Base-by-base conservation (phyloP, 2,113 vertebrate genomes). In the Sceloporus tristichus region DNA sequence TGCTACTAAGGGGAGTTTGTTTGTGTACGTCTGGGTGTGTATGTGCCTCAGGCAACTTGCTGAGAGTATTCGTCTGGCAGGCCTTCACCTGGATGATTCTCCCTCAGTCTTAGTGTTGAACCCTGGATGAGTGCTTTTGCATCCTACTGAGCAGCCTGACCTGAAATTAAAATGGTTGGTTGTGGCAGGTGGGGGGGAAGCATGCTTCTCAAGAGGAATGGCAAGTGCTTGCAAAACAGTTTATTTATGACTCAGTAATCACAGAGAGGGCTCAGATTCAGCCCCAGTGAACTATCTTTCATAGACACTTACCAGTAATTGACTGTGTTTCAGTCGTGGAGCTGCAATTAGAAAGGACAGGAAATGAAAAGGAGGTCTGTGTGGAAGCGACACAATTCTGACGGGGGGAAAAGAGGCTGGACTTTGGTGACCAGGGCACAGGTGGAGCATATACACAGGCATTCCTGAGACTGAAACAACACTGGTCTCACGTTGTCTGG, bases 331-430 rank as follows among this genome's bases (percentile, higher is more conserved):
- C 96, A 95, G 54, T 96, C 95, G 96, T 71, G 93, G 95, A 90
- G 56, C 65, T 91, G 93, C 97, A 96, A 97, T 97, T 97, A 94
- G 90, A 1, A 91, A 94, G 94, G 95, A 96, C 93, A 93, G 94
- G 94, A 90, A 93, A 96, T 97, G 97, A 98, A 98, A 97, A 97
- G 97, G 96, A 95, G 95, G 96, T 96, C 97, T 98, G 97, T 98
- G 97, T 18, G 97, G 96, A 90, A 94, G 94, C 95, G 96, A 97
- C 96, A 97, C 96, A 90, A 95, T 95, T 76, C 94, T 97, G 97
- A 96, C 96, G 89, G 94, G 89, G 89, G 88, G 18, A 59, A 62
- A 62, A 42, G 38, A 89, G 94, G 92, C 89, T 93, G 65, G 96
- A 94, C 97, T 96, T 97, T 94, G 95, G 91, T 96, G 97, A 96